Base-by-base conservation (phyloP, 2,113 vertebrate genomes). In the Chloebia gouldiae region DNA sequence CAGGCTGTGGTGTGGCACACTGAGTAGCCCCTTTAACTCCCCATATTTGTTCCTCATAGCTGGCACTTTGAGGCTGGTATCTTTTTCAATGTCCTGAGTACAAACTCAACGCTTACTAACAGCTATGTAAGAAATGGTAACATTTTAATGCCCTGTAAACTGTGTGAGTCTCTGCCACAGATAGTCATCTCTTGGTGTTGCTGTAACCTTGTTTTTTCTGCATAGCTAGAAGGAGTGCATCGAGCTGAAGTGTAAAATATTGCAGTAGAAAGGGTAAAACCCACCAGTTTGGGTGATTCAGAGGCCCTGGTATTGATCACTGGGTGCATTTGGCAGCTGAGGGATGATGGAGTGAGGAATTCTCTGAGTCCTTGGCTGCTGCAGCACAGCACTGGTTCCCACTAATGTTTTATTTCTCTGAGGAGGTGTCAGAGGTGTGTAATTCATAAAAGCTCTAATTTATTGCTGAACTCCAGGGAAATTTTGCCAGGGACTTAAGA, bases 391-490 rank as follows among this genome's bases (percentile, higher is more conserved):
- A 6, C 49, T 47, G 72, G 54, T 42, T 54, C 73, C 70, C 42
- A 57, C 35, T 72, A 56, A 87, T 6, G 6, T 54, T 86, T 68
- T 19, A 84, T 91, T 88, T 47, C 89, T 57, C 83, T 20, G 2
- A 87, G 31, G 87, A 90, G n/a, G 50, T 17, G 53, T 94, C 89
- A 75, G 45, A 65, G 50, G 14, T 82, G 10, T 50, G 57, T 88
- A 71, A 86, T 83, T 47, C 53, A 49, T 87, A 64, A 90, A 81
- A 77, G 42, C 44, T 27, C 49, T 79, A 76, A 85, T 78, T 79
- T 76, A 92, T 85, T 80, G 78, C 85, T 73, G 87, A 82, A 90
- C 90, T 92, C 53, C 2, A 61, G 92, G 81, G 88, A 86, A 73
- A 93, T 61, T 86, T 88, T 95, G 35, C 57, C 79, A 54, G 45